Conservation (phyloP, 2,888 invertebrate species). For the Polyommatus icarus region DNA sequence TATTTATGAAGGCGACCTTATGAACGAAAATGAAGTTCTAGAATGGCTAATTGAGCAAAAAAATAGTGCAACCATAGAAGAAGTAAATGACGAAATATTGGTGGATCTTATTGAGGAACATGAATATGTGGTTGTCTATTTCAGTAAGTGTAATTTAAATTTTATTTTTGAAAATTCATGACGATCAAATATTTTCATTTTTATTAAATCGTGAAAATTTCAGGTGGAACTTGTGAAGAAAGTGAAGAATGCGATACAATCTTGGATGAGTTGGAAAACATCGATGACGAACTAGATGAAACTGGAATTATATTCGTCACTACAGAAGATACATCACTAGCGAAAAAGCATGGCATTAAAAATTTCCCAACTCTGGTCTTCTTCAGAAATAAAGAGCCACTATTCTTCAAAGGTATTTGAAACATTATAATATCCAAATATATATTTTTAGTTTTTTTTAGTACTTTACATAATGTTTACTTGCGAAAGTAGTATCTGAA, state of each 20-base stretch:
- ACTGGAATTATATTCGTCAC: slow-evolving; percentile 96
- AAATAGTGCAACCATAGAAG: slow-evolving; percentile 94
- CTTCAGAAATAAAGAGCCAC: slow-evolving; percentile 94
- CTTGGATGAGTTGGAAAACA: slow-evolving; percentile 92
- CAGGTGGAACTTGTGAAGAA: slow-evolving; percentile 91
- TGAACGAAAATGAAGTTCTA: slow-evolving; percentile 95
- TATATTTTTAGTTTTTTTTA: too few species aligned
- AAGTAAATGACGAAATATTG: slow-evolving; percentile 95
- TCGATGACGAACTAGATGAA: slow-evolving; percentile 95
- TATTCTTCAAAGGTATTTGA: slow-evolving; percentile 84
- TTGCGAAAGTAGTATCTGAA: neutral
- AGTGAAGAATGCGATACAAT: slow-evolving; percentile 93
- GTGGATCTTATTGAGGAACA: slow-evolving; percentile 92
- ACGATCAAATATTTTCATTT: slow-evolving; percentile 4
- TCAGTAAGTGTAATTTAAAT: slow-evolving; percentile 82
- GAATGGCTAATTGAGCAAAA: slow-evolving; percentile 94
- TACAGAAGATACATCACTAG: slow-evolving; percentile 90
- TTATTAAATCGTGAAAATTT: neutral
- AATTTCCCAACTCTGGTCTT: slow-evolving; percentile 92
- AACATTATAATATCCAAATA: neutral
- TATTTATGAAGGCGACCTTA: slow-evolving; percentile 93
- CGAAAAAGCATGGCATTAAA: slow-evolving; percentile 92
- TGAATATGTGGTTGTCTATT: slow-evolving; percentile 96
- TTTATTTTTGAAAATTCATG: neutral
- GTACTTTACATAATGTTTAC: too few species aligned